Conservation (phyloP, 2,888 invertebrate genomes). For the Tinea semifulvella region DNA sequence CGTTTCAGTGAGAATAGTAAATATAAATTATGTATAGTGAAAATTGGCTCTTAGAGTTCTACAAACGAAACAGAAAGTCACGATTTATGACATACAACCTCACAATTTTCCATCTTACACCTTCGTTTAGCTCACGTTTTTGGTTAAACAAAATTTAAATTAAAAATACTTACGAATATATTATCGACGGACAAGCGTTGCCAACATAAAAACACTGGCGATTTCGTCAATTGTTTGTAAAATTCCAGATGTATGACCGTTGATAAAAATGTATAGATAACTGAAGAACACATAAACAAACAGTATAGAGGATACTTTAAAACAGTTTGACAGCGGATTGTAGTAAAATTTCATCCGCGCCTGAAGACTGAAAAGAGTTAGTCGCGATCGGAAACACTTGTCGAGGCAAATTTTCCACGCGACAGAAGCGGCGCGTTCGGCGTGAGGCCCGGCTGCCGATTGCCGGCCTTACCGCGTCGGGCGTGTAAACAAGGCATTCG, state of each 20-base stretch:
- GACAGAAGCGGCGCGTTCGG: constrained; percentile 38
- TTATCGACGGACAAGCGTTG: constrained; percentile 2
- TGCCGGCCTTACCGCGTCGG: constrained; percentile 47
- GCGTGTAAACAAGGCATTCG: constrained; percentile 59
- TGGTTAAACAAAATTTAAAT: constrained; percentile 3
- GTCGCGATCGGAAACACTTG: constrained; percentile 10
- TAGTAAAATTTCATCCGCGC: neutral
- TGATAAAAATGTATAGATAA: neutral
- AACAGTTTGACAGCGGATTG: neutral
- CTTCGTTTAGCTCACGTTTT: neutral
- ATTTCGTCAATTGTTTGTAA: constrained; percentile 3
- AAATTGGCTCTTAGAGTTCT: neutral
- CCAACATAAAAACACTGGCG: constrained; percentile 3
- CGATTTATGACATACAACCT: neutral
- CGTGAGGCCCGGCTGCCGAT: constrained; percentile 52
- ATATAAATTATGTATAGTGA: too few species aligned
- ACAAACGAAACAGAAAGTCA: constrained; percentile 8
- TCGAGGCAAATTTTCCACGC: constrained; percentile 3
- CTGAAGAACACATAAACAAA: neutral
- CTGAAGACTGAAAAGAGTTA: neutral
- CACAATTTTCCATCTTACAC: neutral
- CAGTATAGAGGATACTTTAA: neutral
- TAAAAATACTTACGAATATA: constrained; percentile 8
- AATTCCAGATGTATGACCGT: neutral
- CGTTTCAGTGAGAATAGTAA: too few species aligned